Evolutionary conservation across 2,113 vertebrate genomes (phyloP), one percentile per base, ranked within the genome.

Genomic region (Dolichallabes microphthalmus): DNA sequence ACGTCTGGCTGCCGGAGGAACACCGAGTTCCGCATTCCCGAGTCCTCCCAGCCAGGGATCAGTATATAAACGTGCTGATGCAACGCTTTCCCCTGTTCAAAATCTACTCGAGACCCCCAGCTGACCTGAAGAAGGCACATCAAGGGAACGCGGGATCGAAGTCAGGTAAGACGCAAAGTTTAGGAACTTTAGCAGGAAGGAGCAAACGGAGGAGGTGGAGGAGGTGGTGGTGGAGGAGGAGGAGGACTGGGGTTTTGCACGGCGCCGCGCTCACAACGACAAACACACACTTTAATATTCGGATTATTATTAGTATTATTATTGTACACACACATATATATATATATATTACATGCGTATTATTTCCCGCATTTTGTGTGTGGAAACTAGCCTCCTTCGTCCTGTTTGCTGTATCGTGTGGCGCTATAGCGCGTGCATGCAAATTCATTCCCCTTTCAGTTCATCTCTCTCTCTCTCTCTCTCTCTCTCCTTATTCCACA

Each of bases 1-100:
- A 95, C 96, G 96, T 96, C 95, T 94, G 94, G 92, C 94, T 96
- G 96, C 95, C 96, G 95, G 91, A 90, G 86, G 86, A 58, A 60
- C 53, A 93, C 90, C 93, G 92, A 95, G 96, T 96, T 97, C 97
- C 97, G 97, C 97, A 98, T 98, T 98, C 97, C 97, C 95, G 94
- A 96, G 95, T 96, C 96, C 96, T 97, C 96, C 96, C 96, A 95
- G 95, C 94, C 92, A 95, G 95, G 95, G 96, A 94, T 96, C 95
- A 94, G 92, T 97, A 96, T 95, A 95, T 94, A 95, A 90, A 92
- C 95, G 96, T 93, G 95, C 96, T 96, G 96, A 96, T 96, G 96
- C 96, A 97, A 96, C 96, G 94, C 86, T 95, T 93, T 86, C 94
- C 94, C 91, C 94, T 95, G 91, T 94, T 94, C 93, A 95, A 93